A percentile compares a stretch with the other conserved stretches of the same genome.
These are phyloP conservation scores for Physocephala rufipes DNA, from an alignment of 2,888 invertebrate species.

Conservation along the genomic window DNA sequence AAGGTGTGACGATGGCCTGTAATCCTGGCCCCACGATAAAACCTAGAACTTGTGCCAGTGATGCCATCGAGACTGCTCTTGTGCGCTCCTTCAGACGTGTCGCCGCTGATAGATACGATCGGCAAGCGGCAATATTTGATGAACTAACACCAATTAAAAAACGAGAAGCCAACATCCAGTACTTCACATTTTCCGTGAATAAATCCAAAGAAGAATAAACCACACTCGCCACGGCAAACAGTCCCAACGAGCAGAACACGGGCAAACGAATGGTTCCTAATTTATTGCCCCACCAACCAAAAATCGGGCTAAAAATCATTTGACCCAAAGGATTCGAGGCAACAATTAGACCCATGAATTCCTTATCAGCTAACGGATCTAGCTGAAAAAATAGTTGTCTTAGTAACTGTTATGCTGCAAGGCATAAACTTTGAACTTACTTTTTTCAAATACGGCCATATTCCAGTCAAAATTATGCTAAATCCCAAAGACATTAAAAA, in stretches of 20 bases:
- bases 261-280: constrained; percentile 77
- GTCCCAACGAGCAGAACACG: constrained; percentile 73
- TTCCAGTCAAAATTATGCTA: constrained; percentile 86
- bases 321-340: constrained; percentile 89
- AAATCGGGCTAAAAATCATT: constrained; percentile 84
- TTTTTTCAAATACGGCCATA: constrained; percentile 89
- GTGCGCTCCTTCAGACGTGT: constrained; percentile 83
- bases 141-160: constrained; percentile 83
- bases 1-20: constrained; percentile 81
- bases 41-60: constrained; percentile 85
- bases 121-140: constrained; percentile 85
- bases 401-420: too few species aligned
- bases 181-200: constrained; percentile 72
- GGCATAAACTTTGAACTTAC: constrained; percentile 65
- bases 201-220: constrained; percentile 81
- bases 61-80: constrained; percentile 83
- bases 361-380: constrained; percentile 81
- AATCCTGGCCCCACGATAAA: constrained; percentile 87
- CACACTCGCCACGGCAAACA: constrained; percentile 78
- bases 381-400: constrained; percentile 69
- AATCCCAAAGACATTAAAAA: constrained; percentile 89
- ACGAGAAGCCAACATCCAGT: constrained; percentile 79
- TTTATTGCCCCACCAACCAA: constrained; percentile 87
- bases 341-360: constrained; percentile 83
- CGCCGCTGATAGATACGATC: constrained; percentile 85